Conservation (phyloP, 2,888 invertebrate genomes). For the Leptinotarsa rubiginosa region DNA sequence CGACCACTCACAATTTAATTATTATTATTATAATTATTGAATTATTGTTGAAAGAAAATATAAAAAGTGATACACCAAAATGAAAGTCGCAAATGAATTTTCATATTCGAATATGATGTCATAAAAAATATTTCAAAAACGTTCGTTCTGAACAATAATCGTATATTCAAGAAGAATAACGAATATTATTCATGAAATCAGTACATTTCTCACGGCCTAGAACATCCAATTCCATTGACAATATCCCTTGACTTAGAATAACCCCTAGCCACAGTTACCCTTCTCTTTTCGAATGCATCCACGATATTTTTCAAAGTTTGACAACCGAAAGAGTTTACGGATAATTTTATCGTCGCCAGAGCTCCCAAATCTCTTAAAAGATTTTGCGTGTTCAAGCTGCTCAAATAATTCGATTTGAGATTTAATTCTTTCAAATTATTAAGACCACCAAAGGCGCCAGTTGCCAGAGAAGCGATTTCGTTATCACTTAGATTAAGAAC, state of each 20-base stretch:
- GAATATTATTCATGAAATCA: background rate
- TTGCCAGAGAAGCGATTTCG: constrained; percentile 32
- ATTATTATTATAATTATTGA: too few species aligned
- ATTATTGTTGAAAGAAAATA: too few species aligned
- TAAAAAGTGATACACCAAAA: too few species aligned
- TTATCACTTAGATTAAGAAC: constrained; percentile 42
- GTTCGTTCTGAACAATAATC: too few species aligned
- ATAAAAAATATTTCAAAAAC: too few species aligned
- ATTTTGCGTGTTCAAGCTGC: constrained; percentile 37
- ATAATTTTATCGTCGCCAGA: constrained; percentile 35
- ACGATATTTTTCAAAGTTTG: constrained; percentile 32
- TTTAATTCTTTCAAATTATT: constrained; percentile 40
- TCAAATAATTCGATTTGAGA: constrained; percentile 43
- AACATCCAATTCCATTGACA: constrained; percentile 40
- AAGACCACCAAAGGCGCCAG: constrained; percentile 37
- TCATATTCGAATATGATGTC: too few species aligned
- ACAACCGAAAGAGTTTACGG: constrained; percentile 41
- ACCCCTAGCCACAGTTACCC: constrained; percentile 36
- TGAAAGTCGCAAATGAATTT: too few species aligned
- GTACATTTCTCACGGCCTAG: constrained; percentile 1
- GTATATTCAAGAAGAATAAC: too few species aligned
- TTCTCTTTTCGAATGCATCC: constrained; percentile 32
- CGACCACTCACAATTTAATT: too few species aligned
- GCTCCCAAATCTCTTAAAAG: constrained; percentile 35
- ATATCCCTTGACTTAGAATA: constrained; percentile 32